Evolutionary conservation across 2,888 invertebrate species (phyloP), one percentile per base, ranked within the genome.

Genomic region (Plutella xylostella): DNA sequence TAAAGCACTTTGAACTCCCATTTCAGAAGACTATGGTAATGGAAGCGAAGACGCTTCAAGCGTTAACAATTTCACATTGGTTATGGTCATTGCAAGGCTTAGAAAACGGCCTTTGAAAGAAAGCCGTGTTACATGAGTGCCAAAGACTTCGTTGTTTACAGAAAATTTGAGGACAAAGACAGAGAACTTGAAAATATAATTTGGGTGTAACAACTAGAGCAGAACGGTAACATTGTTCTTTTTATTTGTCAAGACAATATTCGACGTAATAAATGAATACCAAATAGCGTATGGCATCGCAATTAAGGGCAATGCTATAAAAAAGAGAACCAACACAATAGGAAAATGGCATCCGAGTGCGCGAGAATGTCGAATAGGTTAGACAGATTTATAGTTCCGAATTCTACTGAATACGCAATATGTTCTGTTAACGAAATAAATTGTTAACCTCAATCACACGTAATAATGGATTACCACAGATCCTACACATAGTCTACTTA

Each of bases 151-250:
- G 21, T 25, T 17, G 35, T 28, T 18, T 11, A 18, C 38, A 12
- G 38, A 35, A 11, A 45, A 15, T 25, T 17, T 28, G 31, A 33
- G 50, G 44, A 52, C 51, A 47, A 52, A 55, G 50, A 53, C 49
- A 52, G 60, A 54, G 49, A 49, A 53, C 46, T 52, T 48, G 45
- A 50, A 53, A 53, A 54, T 50, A 56, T 55, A 58, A 56, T 55
- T 53, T 48, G 56, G 57, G 60, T 52, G 50, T 54, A 55, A 54
- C 51, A 59, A 65, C 55, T 66, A 58, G 61, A 63, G 57, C 63
- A 52, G 59, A 56, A 53, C 59, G 48, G 45, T 43, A 44, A 51
- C 53, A 50, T 57, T 58, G n/a, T n/a, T n/a, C n/a, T n/a, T 58
- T 56, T 58, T 55, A 56, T 57, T 55, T 46, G 53, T 51, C 53